Conservation (phyloP, 2,888 invertebrate genomes). For the Troglohyphantes excavatus region DNA sequence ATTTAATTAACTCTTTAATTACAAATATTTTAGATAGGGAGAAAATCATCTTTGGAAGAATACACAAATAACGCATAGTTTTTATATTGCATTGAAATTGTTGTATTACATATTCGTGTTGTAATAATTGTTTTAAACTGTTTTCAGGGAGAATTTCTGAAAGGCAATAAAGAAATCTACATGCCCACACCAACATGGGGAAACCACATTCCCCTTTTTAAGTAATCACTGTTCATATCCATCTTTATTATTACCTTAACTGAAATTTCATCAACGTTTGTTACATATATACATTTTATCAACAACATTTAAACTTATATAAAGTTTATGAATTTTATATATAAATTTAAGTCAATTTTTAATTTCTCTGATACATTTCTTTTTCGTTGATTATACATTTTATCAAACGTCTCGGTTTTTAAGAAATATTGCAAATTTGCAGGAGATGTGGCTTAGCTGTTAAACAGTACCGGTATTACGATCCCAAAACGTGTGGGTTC, state of each 20-base stretch:
- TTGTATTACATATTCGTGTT: neutral
- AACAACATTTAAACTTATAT: neutral
- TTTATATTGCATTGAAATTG: neutral
- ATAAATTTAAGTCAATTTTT: too few relatives aligned
- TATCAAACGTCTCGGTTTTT: neutral
- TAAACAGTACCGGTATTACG: conserved; percentile 96
- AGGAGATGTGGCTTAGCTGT: conserved; percentile 90
- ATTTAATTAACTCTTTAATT: neutral
- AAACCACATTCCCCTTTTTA: conserved; percentile 97
- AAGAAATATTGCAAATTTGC: conserved; percentile 12
- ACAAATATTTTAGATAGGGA: neutral
- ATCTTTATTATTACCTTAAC: too few relatives aligned
- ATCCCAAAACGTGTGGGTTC: conserved; percentile 95
- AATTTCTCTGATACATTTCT: too few relatives aligned
- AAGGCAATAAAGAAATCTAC: conserved; percentile 90
- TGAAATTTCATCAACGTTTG: too few relatives aligned
- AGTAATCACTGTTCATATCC: conserved; percentile 83
- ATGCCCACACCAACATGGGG: conserved; percentile 98
- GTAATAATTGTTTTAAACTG: neutral
- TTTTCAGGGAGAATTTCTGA: conserved; percentile 86
- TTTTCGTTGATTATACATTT: neutral
- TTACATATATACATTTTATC: neutral
- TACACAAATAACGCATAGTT: neutral
- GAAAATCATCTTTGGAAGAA: neutral
- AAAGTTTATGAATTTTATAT: too few relatives aligned